Base-by-base conservation (phyloP, 2,113 vertebrate species). In the Pontoporia blainvillei region DNA sequence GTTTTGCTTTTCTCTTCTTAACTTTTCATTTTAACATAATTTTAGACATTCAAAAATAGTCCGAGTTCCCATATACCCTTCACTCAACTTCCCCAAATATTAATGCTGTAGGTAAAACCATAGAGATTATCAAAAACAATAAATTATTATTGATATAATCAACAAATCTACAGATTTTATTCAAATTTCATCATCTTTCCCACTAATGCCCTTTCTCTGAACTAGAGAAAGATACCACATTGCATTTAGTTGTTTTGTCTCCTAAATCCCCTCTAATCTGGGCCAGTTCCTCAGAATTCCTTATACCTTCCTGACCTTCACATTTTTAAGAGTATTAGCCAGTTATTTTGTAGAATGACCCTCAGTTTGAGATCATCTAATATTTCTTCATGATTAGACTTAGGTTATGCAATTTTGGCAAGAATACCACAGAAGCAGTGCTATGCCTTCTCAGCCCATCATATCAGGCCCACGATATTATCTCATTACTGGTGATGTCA, bases 31-130 rank as follows among this genome's bases (percentile, higher is more conserved):
- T 92, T 84, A 69, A 96, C 64, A 79, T 95, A 25, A 73, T 87
- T 90, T 92, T 44, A 87, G 78, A 39, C 31, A 86, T 57, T 94
- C 79, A 87, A 72, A 94, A 92, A 62, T 52, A 71, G 81, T 81
- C 46, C 78, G 20, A 93, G n/a, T 71, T 57, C 29, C 25, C 41
- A 52, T n/a, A 72, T 6, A 46, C 14, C n/a, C 34, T 67, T 86
- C 67, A 83, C 11, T 73, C 31, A 71, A 44, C 82, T 71, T 71
- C 66, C 57, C 13, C 52, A 92, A 81, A 72, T 86, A 83, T 31
- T 69, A 86, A 20, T 34, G 8, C 59, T 64, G 44, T 52, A 67
- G 39, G 25, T 78, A 67, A 78, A 78, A 34, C 11, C 36, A 82
- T 13, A 91, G 23, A 21, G 31, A 54, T 34, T 9, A 54, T 61